These are phyloP conservation scores for Drosophila truncata DNA, from an alignment of 1,140 invertebrate genomes.

Conservation along the genomic window DNA sequence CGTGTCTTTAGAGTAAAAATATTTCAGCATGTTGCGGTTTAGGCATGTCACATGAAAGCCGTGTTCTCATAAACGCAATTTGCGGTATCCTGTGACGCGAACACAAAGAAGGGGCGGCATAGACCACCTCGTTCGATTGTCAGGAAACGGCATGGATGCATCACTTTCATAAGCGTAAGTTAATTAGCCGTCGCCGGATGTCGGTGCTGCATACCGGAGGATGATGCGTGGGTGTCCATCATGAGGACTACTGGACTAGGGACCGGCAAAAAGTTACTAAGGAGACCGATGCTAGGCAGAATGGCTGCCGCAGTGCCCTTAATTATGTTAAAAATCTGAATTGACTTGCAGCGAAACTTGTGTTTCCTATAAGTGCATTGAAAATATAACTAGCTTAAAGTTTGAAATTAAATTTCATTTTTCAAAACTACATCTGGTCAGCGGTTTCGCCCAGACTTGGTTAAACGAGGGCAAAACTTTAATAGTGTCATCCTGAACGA, in stretches of 20 bases:
- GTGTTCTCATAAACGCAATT: constrained; percentile 6
- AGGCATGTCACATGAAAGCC: not conserved
- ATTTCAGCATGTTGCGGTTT: not conserved
- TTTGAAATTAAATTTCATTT: not conserved
- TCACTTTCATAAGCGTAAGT: constrained; percentile 8
- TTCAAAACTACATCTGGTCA: not conserved
- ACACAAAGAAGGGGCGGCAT: not conserved
- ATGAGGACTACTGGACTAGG: not conserved
- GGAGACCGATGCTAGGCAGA: not conserved
- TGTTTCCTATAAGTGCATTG: not conserved
- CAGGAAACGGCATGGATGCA: not conserved
- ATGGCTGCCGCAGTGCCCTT: not conserved
- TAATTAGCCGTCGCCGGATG: constrained; percentile 18
- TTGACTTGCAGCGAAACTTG: not conserved
- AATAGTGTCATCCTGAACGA: not conserved
- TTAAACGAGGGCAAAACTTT: too few species aligned
- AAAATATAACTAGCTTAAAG: not conserved
- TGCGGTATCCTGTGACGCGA: constrained; percentile 1
- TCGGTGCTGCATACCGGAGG: too few species aligned
- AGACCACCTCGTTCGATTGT: not conserved
- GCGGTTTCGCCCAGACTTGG: not conserved
- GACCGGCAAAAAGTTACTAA: not conserved
- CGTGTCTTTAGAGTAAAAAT: not conserved
- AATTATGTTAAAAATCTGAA: not conserved
- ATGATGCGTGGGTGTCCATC: not conserved